Conservation (phyloP, 2,113 vertebrate species). For the Tychaedon coryphoeus region DNA sequence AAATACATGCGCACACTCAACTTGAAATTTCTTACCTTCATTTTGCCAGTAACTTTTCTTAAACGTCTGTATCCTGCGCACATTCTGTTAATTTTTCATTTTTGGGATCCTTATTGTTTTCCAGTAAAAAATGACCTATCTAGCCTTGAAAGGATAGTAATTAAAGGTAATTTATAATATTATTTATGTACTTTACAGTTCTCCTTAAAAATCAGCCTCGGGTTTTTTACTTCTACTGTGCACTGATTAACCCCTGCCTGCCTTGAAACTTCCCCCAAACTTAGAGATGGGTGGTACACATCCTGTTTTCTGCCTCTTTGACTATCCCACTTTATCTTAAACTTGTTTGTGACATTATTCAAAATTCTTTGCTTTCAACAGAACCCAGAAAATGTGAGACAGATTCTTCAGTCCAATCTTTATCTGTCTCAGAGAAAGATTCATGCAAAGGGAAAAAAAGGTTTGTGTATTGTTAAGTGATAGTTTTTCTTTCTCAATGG, state of each 20-base stretch:
- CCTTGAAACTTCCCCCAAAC: neutral
- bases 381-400: conserved; percentile 78
- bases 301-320: neutral
- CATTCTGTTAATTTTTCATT: accelerated
- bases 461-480: conserved; percentile 60
- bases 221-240: neutral
- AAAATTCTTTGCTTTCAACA: conserved; percentile 31
- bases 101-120: neutral
- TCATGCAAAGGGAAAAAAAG: conserved; percentile 78
- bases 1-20: neutral
- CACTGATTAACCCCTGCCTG: neutral
- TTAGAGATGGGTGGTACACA: neutral
- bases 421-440: conserved; percentile 77
- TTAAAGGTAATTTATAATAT: neutral
- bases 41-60: neutral
- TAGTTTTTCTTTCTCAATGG: neutral
- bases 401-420: conserved; percentile 76
- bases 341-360: neutral
- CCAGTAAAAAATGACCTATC: neutral
- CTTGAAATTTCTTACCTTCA: neutral
- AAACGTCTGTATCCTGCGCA: neutral
- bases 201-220: neutral
- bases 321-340: neutral
- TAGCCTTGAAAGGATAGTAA: neutral
- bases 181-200: neutral